These are phyloP conservation scores for Busseola fusca DNA, from an alignment of 2,888 invertebrate genomes.

Conservation along the genomic window DNA sequence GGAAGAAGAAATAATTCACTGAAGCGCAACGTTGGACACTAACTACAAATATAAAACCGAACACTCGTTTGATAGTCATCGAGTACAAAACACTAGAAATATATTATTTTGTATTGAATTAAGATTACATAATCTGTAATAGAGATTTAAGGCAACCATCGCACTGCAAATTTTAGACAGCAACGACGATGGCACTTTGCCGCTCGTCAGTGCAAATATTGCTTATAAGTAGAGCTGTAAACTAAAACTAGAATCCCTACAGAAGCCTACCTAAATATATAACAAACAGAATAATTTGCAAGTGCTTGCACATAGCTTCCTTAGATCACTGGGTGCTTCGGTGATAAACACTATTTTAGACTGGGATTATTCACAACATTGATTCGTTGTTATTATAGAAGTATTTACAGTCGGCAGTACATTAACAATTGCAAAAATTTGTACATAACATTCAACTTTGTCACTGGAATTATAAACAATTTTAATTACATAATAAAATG, in stretches of 20 bases:
- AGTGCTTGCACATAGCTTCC: conserved; percentile 63
- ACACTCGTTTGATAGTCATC: conserved; percentile 29
- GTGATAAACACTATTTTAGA: conserved; percentile 65
- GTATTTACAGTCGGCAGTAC: conserved; percentile 51
- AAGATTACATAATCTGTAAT: conserved; percentile 18
- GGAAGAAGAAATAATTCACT: conserved; percentile 15
- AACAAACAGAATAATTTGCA: conserved; percentile 87
- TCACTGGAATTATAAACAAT: conserved; percentile 42
- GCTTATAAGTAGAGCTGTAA: conserved; percentile 35
- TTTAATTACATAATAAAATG: conserved; percentile 48
- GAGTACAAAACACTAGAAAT: conserved; percentile 19
- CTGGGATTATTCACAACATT: conserved; percentile 76
- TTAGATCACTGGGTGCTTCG: conserved; percentile 70
- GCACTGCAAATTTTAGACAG: conserved; percentile 15
- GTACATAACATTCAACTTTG: conserved; percentile 36
- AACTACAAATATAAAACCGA: conserved; percentile 11
- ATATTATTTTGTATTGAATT: conserved; percentile 17
- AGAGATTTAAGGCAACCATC: conserved; percentile 22
- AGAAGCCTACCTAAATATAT: conserved; percentile 61
- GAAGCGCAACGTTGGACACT: conserved; percentile 8
- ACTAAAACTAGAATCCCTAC: conserved; percentile 56
- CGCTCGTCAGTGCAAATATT: conserved; percentile 12
- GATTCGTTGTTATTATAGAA: conserved; percentile 78
- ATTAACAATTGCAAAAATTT: conserved; percentile 64
- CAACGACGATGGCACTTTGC: conserved; percentile 10